Percentiles rank a stretch among this genome's conserved stretches.
phyloP scores from a whole-genome alignment of 2,113 vertebrate genomes.

The Chloroceryle aenea region DNA sequence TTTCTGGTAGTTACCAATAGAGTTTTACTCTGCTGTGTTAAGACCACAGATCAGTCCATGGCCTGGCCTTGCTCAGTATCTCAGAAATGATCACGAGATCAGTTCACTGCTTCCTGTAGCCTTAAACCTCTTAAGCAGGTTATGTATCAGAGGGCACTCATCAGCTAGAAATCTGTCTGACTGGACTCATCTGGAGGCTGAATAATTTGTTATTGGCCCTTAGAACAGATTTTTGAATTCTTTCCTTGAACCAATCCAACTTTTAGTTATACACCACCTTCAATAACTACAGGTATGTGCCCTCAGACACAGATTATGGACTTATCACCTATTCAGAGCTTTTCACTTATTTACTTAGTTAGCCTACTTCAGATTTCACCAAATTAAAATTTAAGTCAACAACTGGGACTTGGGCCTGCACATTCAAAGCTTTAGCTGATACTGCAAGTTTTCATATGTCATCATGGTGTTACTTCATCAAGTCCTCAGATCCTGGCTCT shows the following conservation, averaged over 20 bases:
- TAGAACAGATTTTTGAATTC: background rate
- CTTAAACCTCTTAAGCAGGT: background rate
- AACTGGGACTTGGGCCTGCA: background rate
- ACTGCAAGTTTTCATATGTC: background rate
- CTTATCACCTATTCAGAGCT: background rate
- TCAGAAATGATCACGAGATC: background rate
- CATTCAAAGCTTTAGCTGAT: background rate
- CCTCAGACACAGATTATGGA: background rate
- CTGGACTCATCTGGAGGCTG: background rate
- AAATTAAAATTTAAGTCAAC: background rate
- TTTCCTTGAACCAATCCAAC: background rate
- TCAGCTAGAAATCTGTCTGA: background rate
- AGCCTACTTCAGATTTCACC: background rate
- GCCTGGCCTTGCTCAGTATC: background rate
- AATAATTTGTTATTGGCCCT: background rate
- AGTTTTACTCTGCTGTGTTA: background rate
- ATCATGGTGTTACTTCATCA: slow-evolving; percentile 10
- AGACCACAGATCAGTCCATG: background rate
- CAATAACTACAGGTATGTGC: background rate
- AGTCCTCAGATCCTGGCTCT: slow-evolving; percentile 13
- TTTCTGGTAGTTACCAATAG: background rate
- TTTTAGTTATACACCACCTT: background rate
- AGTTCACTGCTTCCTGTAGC: background rate
- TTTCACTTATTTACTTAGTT: background rate
- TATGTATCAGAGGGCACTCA: background rate